A percentile compares a stretch with the other conserved stretches of the same genome.
Conservation (phyloP, 2,113 vertebrate species). For the Pithys albifrons region DNA sequence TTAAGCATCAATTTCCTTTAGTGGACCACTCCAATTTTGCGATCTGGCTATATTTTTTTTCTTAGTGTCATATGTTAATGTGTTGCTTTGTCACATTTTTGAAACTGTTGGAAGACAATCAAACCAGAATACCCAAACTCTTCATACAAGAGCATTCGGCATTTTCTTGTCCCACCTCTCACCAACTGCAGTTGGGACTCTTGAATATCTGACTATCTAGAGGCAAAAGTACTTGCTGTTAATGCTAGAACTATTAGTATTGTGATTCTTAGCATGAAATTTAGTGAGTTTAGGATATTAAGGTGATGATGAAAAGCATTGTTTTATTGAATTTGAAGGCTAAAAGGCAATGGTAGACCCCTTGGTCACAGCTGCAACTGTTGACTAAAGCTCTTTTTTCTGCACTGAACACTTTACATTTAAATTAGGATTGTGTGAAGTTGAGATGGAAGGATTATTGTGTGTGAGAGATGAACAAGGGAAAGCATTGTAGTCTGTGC, state of each 20-base stretch:
- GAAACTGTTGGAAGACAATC: background rate
- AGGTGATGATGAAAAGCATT: constrained; percentile 19
- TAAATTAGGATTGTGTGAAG: constrained; percentile 69
- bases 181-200: background rate
- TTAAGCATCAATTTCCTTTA: background rate
- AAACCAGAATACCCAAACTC: background rate
- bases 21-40: background rate
- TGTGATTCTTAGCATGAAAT: background rate
- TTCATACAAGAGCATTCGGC: background rate
- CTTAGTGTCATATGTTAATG: background rate
- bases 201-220: background rate
- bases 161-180: background rate
- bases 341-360: constrained; percentile 19
- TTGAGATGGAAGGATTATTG: constrained; percentile 69
- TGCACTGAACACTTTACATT: constrained; percentile 62
- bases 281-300: constrained; percentile 11
- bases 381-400: constrained; percentile 45
- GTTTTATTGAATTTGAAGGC: constrained; percentile 20
- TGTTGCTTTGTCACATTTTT: background rate
- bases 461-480: constrained; percentile 61
- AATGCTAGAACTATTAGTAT: constrained; percentile 25
- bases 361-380: constrained; percentile 29
- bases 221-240: background rate
- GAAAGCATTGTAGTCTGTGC: constrained; percentile 44
- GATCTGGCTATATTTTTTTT: background rate